These are phyloP conservation scores for Tipula confusa DNA, from an alignment of 2,888 invertebrate genomes.

Conservation along the genomic window DNA sequence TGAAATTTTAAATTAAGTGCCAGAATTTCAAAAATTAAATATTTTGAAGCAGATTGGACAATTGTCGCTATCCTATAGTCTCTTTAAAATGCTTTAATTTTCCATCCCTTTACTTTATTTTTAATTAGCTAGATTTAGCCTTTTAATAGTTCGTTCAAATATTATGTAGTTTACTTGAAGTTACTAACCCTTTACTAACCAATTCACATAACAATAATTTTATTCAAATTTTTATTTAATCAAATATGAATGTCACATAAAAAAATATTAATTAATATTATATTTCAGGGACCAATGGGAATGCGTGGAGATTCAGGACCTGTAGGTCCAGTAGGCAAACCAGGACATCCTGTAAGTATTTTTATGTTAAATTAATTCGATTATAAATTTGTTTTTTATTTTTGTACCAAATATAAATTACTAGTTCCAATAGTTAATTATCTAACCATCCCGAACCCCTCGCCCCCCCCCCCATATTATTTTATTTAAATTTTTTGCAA, in stretches of 20 bases:
- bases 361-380: constrained; percentile 27
- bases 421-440: constrained; percentile 36
- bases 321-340: constrained; percentile 48
- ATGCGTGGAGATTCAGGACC: constrained; percentile 50
- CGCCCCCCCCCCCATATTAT: neutral
- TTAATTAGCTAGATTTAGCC: too few species aligned
- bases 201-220: neutral
- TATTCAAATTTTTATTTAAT: neutral
- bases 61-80: too few species aligned
- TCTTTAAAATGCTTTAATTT: too few species aligned
- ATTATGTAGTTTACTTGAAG: too few species aligned
- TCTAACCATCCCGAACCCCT: constrained; percentile 33
- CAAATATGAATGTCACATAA: neutral
- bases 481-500: neutral
- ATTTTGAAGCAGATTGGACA: too few species aligned
- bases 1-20: too few species aligned
- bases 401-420: constrained; percentile 34
- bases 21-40: too few species aligned
- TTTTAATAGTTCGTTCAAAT: too few species aligned
- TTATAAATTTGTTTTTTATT: constrained; percentile 34
- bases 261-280: neutral
- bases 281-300: constrained; percentile 46
- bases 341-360: constrained; percentile 49
- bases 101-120: too few species aligned
- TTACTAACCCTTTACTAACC: constrained; percentile 10